Percentiles rank a stretch among this genome's conserved stretches.
Evolutionary conservation across 2,888 invertebrate genomes (phyloP).

Genomic region (Drosophila gaucha): DNA sequence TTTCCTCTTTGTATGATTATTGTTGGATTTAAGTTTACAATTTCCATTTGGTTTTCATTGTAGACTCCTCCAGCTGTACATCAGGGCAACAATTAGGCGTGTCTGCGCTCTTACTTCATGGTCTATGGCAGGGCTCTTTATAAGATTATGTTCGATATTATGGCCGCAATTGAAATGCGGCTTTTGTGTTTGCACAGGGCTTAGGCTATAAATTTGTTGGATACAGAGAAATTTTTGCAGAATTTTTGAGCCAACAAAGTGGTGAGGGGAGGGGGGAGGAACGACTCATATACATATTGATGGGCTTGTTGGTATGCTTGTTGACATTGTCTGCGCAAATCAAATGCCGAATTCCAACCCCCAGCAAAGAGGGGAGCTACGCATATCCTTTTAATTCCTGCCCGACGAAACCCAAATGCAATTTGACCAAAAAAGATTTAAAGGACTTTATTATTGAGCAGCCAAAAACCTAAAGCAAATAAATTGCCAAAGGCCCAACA

Average conservation of each 20-base stretch:
- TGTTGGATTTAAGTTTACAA: constrained; percentile 46
- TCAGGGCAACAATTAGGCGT: constrained; percentile 42
- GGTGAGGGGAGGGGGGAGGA: neutral
- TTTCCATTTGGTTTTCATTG: constrained; percentile 42
- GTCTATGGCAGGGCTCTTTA: constrained; percentile 25
- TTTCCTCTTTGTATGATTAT: constrained; percentile 27
- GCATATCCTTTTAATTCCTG: constrained; percentile 63
- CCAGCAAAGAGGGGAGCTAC: constrained; percentile 18
- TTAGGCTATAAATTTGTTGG: constrained; percentile 36
- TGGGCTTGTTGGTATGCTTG: constrained; percentile 49
- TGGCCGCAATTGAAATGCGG: constrained; percentile 55
- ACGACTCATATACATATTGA: constrained; percentile 37
- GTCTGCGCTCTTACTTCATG: constrained; percentile 24
- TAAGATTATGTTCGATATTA: constrained; percentile 55
- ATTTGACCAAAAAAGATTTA: constrained; percentile 70
- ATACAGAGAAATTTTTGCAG: constrained; percentile 10
- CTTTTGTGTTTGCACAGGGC: constrained; percentile 50
- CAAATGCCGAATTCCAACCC: constrained; percentile 43
- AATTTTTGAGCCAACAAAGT: constrained; percentile 2
- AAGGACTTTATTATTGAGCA: constrained; percentile 66
- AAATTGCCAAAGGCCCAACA: constrained; percentile 49
- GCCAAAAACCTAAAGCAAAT: constrained; percentile 48
- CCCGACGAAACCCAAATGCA: constrained; percentile 59
- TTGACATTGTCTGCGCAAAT: constrained; percentile 55
- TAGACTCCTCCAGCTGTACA: constrained; percentile 18